Conservation (phyloP, 2,113 vertebrate genomes). For the Heterotilapia buettikoferi region DNA sequence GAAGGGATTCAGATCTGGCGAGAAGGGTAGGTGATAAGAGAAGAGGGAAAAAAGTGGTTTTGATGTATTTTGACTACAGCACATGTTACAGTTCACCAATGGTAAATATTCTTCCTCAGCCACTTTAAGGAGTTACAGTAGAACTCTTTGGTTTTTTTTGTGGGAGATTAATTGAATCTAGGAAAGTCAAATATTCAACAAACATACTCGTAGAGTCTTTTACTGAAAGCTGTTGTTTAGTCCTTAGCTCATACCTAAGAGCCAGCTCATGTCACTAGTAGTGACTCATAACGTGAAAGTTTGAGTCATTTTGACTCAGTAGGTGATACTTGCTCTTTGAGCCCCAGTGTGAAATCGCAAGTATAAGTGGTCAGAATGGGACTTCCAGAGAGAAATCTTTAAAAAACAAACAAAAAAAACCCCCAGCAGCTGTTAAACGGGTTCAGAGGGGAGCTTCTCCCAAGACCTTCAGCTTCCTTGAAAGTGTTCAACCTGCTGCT, state of each 20-base stretch:
- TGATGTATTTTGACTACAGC: not conserved
- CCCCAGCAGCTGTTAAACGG: not conserved
- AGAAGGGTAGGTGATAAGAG: not conserved
- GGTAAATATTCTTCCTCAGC: not conserved
- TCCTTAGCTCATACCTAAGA: not conserved
- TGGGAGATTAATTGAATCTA: not conserved
- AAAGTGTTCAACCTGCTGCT: not conserved
- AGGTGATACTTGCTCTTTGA: not conserved
- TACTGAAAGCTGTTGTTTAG: not conserved
- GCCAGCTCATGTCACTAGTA: not conserved
- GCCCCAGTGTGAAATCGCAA: not conserved
- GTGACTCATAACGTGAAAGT: not conserved
- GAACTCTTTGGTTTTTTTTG: not conserved
- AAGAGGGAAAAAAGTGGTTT: not conserved
- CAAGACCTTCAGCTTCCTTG: accelerated
- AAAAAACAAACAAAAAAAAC: not conserved
- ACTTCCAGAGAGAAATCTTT: not conserved
- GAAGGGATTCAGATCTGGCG: not conserved
- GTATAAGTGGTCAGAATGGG: not conserved
- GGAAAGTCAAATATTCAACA: not conserved
- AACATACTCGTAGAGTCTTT: not conserved
- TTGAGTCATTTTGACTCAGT: not conserved
- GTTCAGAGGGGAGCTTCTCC: not conserved
- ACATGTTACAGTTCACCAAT: not conserved
- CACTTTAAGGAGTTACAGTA: not conserved